A percentile compares a stretch with the other conserved stretches of the same genome.
These are phyloP conservation scores for Galbula dea DNA, from an alignment of 2,113 vertebrate genomes.

Conservation along the genomic window DNA sequence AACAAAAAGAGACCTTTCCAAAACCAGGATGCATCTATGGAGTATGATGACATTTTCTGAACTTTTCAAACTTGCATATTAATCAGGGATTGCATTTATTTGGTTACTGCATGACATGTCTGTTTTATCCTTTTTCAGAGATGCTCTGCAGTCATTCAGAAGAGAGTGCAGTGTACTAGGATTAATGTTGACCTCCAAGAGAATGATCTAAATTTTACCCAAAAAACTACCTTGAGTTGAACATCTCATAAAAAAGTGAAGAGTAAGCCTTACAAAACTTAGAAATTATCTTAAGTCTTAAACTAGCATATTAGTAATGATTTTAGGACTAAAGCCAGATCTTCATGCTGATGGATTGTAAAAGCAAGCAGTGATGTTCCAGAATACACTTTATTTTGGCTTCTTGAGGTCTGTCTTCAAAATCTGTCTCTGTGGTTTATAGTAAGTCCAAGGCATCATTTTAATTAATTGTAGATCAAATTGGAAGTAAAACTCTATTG, in stretches of 20 bases:
- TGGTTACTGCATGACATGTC: constrained; percentile 72
- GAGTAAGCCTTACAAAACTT: neutral
- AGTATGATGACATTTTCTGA: constrained; percentile 61
- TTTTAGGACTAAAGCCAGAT: neutral
- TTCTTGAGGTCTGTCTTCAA: neutral
- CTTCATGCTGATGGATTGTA: neutral
- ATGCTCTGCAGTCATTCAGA: constrained; percentile 42
- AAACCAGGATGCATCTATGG: constrained; percentile 3
- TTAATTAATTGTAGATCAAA: neutral
- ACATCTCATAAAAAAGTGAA: neutral
- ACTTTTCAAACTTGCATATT: constrained; percentile 68
- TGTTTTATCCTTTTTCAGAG: constrained; percentile 52
- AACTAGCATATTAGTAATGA: neutral
- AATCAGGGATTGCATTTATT: constrained; percentile 73
- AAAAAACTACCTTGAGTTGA: neutral
- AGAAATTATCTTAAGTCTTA: neutral
- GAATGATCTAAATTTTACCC: constrained; percentile 1
- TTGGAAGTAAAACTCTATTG: neutral
- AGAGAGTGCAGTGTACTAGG: neutral
- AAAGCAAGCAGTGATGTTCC: neutral
- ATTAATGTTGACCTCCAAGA: constrained; percentile 37
- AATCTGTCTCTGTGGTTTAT: neutral
- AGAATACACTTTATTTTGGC: neutral
- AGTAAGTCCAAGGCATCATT: neutral
- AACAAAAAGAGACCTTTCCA: constrained; percentile 18